Evolutionary conservation across 2,113 vertebrate genomes (phyloP).

Genomic region (Elanoides forficatus): DNA sequence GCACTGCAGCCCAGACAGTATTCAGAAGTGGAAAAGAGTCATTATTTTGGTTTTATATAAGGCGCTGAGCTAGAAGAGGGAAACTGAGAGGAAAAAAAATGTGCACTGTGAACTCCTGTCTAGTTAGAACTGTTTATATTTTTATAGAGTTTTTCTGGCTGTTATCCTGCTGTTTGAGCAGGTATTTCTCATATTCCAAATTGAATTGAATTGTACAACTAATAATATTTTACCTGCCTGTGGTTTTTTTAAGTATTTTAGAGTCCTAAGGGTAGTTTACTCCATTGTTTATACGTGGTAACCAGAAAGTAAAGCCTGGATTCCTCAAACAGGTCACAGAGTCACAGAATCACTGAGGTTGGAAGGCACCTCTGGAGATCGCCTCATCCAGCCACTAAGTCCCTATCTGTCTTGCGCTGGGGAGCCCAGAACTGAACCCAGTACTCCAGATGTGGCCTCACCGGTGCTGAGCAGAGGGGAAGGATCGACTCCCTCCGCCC

Average conservation of each 20-base stretch:
- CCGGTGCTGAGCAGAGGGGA: background rate
- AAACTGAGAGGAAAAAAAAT: background rate
- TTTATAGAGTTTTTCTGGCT: background rate
- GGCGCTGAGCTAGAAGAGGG: background rate
- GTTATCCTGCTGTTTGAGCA: background rate
- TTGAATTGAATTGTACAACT: background rate
- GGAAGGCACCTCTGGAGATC: background rate
- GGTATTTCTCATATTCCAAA: background rate
- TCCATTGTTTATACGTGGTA: background rate
- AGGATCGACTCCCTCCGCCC: background rate
- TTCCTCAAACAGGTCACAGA: background rate
- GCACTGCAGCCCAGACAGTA: background rate
- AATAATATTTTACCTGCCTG: background rate
- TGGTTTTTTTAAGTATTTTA: background rate
- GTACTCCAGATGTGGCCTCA: background rate
- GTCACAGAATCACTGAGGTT: background rate
- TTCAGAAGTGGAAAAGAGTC: background rate
- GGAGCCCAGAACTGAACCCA: background rate
- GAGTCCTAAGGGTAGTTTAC: background rate
- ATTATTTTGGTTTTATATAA: background rate
- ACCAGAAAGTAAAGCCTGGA: background rate
- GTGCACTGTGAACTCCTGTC: background rate
- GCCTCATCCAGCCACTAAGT: rapidly evolving
- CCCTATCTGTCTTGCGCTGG: rapidly evolving
- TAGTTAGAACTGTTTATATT: background rate